Evolutionary conservation across 2,888 invertebrate species (phyloP).

Genomic region (Pherbina coryleti): DNA sequence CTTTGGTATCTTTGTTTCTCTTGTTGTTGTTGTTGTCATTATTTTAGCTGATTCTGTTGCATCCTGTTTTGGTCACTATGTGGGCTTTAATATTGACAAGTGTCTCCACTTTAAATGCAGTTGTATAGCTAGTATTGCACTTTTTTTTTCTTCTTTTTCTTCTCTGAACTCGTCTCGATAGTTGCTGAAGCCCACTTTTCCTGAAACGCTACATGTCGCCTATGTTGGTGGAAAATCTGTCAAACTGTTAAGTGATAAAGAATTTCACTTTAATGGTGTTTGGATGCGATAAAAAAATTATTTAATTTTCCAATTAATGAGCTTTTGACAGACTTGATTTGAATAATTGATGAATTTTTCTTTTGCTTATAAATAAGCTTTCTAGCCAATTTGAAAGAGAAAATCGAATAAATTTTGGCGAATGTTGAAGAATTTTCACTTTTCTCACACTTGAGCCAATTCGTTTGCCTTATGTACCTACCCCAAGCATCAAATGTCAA

Average conservation of each 20-base stretch:
- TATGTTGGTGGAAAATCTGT: background rate
- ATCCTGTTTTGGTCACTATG: conserved; percentile 23
- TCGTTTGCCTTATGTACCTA: too few relatives aligned
- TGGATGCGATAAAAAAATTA: background rate
- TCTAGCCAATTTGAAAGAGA: too few relatives aligned
- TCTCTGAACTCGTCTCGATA: background rate
- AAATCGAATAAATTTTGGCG: too few relatives aligned
- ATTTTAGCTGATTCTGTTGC: background rate
- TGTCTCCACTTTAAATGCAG: background rate
- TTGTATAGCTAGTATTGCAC: background rate
- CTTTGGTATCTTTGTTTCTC: background rate
- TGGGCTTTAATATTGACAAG: conserved; percentile 20
- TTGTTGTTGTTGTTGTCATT: conserved; percentile 14
- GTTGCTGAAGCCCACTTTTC: background rate
- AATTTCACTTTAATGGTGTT: background rate
- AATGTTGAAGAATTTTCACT: too few relatives aligned
- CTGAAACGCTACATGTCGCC: background rate
- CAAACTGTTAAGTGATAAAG: background rate
- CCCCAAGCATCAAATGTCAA: too few relatives aligned
- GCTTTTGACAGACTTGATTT: too few relatives aligned
- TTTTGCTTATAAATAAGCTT: too few relatives aligned
- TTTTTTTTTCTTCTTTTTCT: too few relatives aligned
- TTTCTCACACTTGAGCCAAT: too few relatives aligned
- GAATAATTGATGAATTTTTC: too few relatives aligned
- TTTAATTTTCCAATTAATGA: background rate